Evolutionary conservation across 2,888 invertebrate species (phyloP).

Genomic region (Kuschelorhynchus macadamiae): DNA sequence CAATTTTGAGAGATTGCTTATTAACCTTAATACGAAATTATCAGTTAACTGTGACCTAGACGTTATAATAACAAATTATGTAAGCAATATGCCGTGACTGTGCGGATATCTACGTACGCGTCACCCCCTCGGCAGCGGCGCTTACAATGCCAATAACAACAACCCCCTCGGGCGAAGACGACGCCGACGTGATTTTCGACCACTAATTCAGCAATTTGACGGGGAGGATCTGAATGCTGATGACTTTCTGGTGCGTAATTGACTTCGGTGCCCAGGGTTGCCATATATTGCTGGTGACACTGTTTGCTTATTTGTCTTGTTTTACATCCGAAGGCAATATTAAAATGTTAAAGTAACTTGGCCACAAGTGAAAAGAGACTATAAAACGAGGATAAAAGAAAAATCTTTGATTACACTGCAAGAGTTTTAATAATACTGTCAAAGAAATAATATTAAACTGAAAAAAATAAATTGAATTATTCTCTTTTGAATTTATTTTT

Average conservation of each 20-base stretch:
- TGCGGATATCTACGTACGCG: slow-evolving; percentile 43
- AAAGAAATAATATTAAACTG: no score
- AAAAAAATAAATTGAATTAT: no score
- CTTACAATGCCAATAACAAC: slow-evolving; percentile 45
- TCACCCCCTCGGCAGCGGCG: slow-evolving; percentile 24
- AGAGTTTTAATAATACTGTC: no score
- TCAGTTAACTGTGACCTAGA: slow-evolving; percentile 15
- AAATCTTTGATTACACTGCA: no score
- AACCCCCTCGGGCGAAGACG: slow-evolving; percentile 33
- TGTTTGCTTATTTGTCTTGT: not conserved
- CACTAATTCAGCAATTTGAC: slow-evolving; percentile 47
- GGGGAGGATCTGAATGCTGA: slow-evolving; percentile 38
- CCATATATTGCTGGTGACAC: not conserved
- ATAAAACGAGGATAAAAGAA: no score
- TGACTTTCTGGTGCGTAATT: slow-evolving; percentile 42
- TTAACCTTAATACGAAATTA: no score
- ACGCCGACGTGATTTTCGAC: slow-evolving; percentile 45
- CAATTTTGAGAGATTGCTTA: no score
- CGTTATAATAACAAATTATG: slow-evolving; percentile 33
- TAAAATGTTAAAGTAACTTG: no score
- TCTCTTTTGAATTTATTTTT: no score
- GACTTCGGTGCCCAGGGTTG: slow-evolving; percentile 28
- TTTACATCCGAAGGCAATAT: no score
- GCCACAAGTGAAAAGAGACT: no score
- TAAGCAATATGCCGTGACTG: slow-evolving; percentile 44